Base-by-base conservation (phyloP, 2,888 invertebrate genomes). In the Cepaea hortensis region DNA sequence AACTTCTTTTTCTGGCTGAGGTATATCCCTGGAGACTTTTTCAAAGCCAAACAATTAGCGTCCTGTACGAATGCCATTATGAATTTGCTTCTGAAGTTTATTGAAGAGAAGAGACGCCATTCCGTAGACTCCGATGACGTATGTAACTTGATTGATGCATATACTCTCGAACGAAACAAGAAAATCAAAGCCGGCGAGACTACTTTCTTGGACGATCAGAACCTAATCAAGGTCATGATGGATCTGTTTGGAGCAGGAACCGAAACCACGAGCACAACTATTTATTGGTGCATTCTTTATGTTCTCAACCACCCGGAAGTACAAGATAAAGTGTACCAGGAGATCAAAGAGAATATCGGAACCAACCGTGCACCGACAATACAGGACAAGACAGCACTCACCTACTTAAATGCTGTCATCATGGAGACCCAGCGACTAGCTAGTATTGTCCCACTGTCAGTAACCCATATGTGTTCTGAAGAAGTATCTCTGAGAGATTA, bases 261-360 rank as follows among this genome's bases (percentile, higher is more conserved):
- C n/a, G n/a, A n/a, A n/a, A n/a, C n/a, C n/a, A n/a, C n/a, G n/a
- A n/a, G n/a, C n/a, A 35, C 97, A 35, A 97, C 97, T 1, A 97
- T 97, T 89, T 97, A 97, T 92, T 98, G 97, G 95, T 96, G 97
- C 88, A 95, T 98, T 7, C 97, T 97, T 89, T 95, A 97, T 91
- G 96, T 98, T 93, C 97, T 97, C 13, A 95, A 96, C 79, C 96
- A 98, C 92, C 96, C 96, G 73, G 95, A 97, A 20, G 96, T 88
- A 35, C n/a, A n/a, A n/a, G n/a, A n/a, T n/a, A n/a, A n/a, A n/a
- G n/a, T n/a, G n/a, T n/a, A n/a, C n/a, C n/a, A 68, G 35, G 89
- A 89, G 65, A 87, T 89, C 20, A 84, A 89, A n/a, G 88, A 90
- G 4, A 92, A 95, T 76, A 93, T 95, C 73, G 94, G 94, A 55